Evolutionary conservation across 2,888 invertebrate genomes (phyloP).

Genomic region (Cheilosia impressa): DNA sequence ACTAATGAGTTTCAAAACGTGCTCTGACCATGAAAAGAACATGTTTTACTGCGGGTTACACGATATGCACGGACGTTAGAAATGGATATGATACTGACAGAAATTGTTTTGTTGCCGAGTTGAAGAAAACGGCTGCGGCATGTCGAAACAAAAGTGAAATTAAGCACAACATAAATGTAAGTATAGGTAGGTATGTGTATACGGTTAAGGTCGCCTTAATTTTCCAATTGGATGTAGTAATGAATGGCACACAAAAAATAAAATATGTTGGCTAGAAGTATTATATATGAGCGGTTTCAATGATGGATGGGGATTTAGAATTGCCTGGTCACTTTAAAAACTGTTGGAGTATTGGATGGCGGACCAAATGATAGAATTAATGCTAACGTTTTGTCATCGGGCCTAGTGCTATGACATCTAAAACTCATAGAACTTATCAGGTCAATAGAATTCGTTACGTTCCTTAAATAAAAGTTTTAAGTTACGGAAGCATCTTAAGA

Average conservation of each 20-base stretch:
- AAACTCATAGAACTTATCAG: too few relatives aligned
- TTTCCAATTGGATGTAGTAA: slow-evolving; percentile 18
- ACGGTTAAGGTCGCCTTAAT: slow-evolving; percentile 52
- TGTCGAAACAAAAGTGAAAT: slow-evolving; percentile 63
- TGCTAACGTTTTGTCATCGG: too few relatives aligned
- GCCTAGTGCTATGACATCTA: too few relatives aligned
- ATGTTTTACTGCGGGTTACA: slow-evolving; percentile 54
- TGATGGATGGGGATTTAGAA: too few relatives aligned
- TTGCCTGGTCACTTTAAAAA: too few relatives aligned
- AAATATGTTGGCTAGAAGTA: background rate
- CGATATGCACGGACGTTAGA: slow-evolving; percentile 16
- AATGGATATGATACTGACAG: slow-evolving; percentile 54
- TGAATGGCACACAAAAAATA: background rate
- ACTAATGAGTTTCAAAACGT: slow-evolving; percentile 52
- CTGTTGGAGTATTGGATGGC: too few relatives aligned
- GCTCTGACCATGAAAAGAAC: slow-evolving; percentile 65
- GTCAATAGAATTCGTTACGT: too few relatives aligned
- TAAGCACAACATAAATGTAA: slow-evolving; percentile 31
- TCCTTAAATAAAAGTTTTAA: too few relatives aligned
- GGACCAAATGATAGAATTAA: too few relatives aligned
- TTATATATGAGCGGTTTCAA: background rate
- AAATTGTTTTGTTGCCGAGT: slow-evolving; percentile 25
- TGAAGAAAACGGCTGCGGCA: background rate
- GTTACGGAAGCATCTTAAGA: too few relatives aligned
- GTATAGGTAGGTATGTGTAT: background rate